Conservation (phyloP, 2,888 invertebrate species). For the Cerceris ruficornis region DNA sequence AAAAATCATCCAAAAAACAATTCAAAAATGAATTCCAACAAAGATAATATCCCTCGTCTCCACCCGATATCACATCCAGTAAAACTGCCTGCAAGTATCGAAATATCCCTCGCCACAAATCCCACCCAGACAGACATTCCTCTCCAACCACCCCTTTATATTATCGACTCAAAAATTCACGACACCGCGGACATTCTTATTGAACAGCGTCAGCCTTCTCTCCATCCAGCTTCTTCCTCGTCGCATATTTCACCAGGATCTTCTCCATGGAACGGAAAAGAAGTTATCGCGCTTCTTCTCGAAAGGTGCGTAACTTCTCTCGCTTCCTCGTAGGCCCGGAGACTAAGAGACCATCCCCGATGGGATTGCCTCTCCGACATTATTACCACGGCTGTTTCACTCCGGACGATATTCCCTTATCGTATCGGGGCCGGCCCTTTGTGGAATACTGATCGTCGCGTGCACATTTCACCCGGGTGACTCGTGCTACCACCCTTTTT, state of each 20-base stretch:
- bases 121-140: too few relatives aligned
- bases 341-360: neutral
- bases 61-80: too few relatives aligned
- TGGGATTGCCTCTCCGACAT: constrained; percentile 21
- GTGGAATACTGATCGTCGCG: constrained; percentile 17
- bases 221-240: neutral
- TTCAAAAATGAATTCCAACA: too few relatives aligned
- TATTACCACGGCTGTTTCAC: constrained; percentile 19
- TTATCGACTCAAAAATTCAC: too few relatives aligned
- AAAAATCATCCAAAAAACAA: too few relatives aligned
- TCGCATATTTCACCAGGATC: neutral
- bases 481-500: constrained; percentile 7
- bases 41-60: too few relatives aligned
- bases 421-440: constrained; percentile 19
- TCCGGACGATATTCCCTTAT: constrained; percentile 30
- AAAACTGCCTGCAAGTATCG: too few relatives aligned
- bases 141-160: neutral
- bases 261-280: too few relatives aligned
- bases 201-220: neutral
- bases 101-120: too few relatives aligned
- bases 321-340: constrained; percentile 2
- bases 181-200: too few relatives aligned
- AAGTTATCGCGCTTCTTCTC: constrained; percentile 1
- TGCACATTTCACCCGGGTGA: constrained; percentile 5
- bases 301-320: neutral